phyloP scores from a whole-genome alignment of 2,797 vertebrate genomes.

The Galaxias olidus region DNA sequence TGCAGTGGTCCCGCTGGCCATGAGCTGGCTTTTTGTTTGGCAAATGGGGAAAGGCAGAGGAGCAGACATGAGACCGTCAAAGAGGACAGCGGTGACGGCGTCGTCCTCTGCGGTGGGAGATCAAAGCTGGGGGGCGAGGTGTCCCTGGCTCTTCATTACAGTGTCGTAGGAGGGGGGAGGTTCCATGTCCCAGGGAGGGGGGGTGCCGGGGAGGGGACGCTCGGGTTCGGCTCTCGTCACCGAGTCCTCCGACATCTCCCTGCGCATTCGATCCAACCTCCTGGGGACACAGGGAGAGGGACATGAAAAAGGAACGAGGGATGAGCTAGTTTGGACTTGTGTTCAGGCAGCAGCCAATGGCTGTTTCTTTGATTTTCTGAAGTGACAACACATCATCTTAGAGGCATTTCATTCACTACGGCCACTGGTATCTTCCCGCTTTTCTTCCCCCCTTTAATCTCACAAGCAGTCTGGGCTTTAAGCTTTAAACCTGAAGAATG shows the following conservation, averaged over 20 bases:
- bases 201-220: conserved; percentile 54
- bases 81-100: background rate
- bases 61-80: conserved; percentile 22
- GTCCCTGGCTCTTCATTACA: conserved; percentile 79
- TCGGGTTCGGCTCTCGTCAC: conserved; percentile 54
- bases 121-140: conserved; percentile 43
- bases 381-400: too few relatives aligned
- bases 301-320: background rate
- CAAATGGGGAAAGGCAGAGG: conserved; percentile 26
- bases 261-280: conserved; percentile 78
- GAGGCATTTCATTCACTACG: too few relatives aligned
- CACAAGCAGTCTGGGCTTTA: too few relatives aligned
- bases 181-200: conserved; percentile 77
- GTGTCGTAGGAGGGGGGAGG: conserved; percentile 76
- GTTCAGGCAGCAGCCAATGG: background rate
- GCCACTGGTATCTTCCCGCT: too few relatives aligned
- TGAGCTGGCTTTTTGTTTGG: conserved; percentile 9
- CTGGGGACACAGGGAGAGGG: conserved; percentile 41
- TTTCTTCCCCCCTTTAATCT: too few relatives aligned
- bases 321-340: conserved; percentile 1
- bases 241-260: conserved; percentile 72
- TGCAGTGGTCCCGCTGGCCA: conserved; percentile 6
- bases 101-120: conserved; percentile 3
- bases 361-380: too few relatives aligned
- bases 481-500: too few relatives aligned